Percentiles rank a stretch among this genome's conserved stretches.
These are phyloP conservation scores for Steinernema feltiae DNA, from an alignment of 1,140 invertebrate species.

Conservation along the genomic window DNA sequence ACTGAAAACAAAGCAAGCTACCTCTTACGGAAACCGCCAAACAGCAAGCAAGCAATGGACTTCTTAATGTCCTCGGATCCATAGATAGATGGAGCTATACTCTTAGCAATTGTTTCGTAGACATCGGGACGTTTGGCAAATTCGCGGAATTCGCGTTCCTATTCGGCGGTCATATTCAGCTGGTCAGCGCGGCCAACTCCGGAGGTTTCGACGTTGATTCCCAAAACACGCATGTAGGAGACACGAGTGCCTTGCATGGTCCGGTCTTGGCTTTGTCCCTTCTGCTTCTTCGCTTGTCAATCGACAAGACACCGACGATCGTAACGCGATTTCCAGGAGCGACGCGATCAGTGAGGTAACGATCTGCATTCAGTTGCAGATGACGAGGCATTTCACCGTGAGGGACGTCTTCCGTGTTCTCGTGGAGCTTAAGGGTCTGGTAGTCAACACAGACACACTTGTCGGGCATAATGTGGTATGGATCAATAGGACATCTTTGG, in stretches of 20 bases:
- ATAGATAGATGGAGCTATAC: slow-evolving; percentile 94
- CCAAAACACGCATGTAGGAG: slow-evolving; percentile 88
- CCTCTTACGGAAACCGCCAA: slow-evolving; percentile 73
- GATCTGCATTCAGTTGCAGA: slow-evolving; percentile 85
- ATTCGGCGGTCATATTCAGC: slow-evolving; percentile 68
- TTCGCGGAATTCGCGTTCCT: slow-evolving; percentile 80
- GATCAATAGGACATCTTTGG: slow-evolving; percentile 83
- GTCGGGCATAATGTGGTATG: slow-evolving; percentile 93
- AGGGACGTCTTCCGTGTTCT: slow-evolving; percentile 88
- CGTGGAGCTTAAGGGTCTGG: slow-evolving; percentile 80
- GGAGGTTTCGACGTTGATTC: slow-evolving; percentile 77
- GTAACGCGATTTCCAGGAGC: slow-evolving; percentile 91
- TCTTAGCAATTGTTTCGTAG: slow-evolving; percentile 80
- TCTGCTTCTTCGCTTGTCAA: slow-evolving; percentile 81
- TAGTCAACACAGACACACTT: slow-evolving; percentile 95
- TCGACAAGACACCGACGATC: slow-evolving; percentile 90
- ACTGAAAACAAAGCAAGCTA: slow-evolving; percentile 38
- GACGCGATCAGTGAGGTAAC: slow-evolving; percentile 82
- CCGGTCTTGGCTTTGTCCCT: slow-evolving; percentile 69
- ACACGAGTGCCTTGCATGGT: slow-evolving; percentile 81
- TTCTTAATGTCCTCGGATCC: slow-evolving; percentile 92
- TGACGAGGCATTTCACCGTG: slow-evolving; percentile 98
- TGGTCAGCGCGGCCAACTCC: slow-evolving; percentile 68
- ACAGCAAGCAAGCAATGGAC: slow-evolving; percentile 86
- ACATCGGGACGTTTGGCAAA: slow-evolving; percentile 77